Conservation (phyloP, 2,113 vertebrate species). For the Lycaon pictus region DNA sequence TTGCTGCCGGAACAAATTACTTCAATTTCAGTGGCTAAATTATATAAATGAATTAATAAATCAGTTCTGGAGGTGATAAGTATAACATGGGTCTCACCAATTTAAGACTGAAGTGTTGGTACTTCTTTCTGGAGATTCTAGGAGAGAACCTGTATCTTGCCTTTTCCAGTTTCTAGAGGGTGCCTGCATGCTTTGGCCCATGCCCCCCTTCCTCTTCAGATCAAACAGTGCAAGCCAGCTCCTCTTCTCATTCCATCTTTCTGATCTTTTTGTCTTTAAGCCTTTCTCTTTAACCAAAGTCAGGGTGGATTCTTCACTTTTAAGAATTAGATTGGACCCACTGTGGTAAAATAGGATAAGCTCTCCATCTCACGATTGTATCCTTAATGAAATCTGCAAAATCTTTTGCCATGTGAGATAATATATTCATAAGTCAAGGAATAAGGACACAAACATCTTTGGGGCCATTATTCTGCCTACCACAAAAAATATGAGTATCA, state of each 20-base stretch:
- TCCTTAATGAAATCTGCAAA: neutral
- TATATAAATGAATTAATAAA: neutral
- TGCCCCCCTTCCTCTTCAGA: neutral
- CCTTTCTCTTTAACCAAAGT: neutral
- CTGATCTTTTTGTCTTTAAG: neutral
- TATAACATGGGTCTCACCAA: neutral
- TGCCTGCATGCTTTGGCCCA: neutral
- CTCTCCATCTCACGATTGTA: neutral
- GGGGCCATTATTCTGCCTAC: neutral
- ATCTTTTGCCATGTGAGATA: neutral
- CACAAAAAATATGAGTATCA: neutral
- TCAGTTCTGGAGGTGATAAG: neutral
- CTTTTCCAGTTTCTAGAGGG: neutral
- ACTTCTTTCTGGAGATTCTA: neutral
- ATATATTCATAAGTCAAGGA: neutral
- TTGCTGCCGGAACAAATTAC: neutral
- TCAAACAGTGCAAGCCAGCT: neutral
- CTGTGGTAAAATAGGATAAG: neutral
- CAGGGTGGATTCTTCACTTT: neutral
- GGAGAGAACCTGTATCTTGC: neutral
- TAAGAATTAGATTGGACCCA: neutral
- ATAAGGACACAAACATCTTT: neutral
- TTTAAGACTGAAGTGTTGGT: neutral
- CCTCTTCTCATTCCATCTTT: neutral
- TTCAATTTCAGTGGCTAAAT: neutral